Evolutionary conservation across 2,113 vertebrate species (phyloP), one percentile per base, ranked within the genome.

Genomic region (Myotis davidii): DNA sequence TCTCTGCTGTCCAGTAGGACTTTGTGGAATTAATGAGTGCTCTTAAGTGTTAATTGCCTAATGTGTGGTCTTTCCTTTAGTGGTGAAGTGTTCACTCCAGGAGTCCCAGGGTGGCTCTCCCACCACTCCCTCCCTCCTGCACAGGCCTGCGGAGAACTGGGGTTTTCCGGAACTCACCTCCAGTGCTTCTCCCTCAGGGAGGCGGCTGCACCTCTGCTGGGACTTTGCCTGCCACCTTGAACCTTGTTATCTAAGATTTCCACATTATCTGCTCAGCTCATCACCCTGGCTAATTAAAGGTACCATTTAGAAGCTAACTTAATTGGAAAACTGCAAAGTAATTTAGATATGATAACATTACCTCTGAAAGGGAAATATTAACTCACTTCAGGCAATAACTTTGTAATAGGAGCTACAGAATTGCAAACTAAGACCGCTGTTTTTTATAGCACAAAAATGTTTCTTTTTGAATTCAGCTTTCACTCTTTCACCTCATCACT

Each of bases 301-400:
- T 37, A 96, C 79, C 86, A 94, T 97, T 97, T 94, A 95, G 93
- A 93, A 93, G 56, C 6, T 97, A 95, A 95, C 96, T 98, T 98
- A 98, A 98, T 98, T 91, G 91, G 90, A 97, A 84, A 97, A 70
- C 23, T 86, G 56, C 67, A 90, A 95, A 97, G 61, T 85, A 97
- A 95, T 88, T 96, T 95, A 97, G 87, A 95, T 94, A 91, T 48
- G 92, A 96, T 95, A 94, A 65, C 45, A 45, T 45, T 90, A 94
- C 85, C 97, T 50, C 90, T 37, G 50, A 87, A 90, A 91, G 56
- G 81, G 37, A 97, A 97, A 95, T 18, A 97, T 98, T 98, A 97
- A 97, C 85, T 97, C 3, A 17, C n/a, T 67, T 92, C 48, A 85
- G 56, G 74, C 37, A 52, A 42, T n/a, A 67, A 45, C 64, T 94